Evolutionary conservation across 2,797 vertebrate genomes (phyloP), one percentile per base, ranked within the genome.

Genomic region (Poecilia wingei): DNA sequence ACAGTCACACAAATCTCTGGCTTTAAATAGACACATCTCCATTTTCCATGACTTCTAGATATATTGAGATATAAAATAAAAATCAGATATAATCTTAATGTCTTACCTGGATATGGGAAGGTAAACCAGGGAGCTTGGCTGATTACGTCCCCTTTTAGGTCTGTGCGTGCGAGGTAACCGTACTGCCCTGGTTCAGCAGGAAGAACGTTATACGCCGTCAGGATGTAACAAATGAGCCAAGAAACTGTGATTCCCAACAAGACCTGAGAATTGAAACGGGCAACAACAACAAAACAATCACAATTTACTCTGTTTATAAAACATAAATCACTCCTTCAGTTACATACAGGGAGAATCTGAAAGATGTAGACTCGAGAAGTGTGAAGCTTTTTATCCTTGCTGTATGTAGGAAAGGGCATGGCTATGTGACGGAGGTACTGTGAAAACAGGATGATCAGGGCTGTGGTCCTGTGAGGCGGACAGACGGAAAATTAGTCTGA

Each of bases 321-420:
- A 76, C 46, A 14, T 1, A 72, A 2, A 28, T 7, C 25, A 45
- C 39, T 25, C 43, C 39, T 41, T 13, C 25, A 45, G 68, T 31
- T 81, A 92, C 97, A 0, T 95, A 99, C 98, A 13, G 98, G 98
- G 73, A 99, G 97, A 90, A 99, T 97, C 95, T 99, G 98, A 91
- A 99, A 99, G 87, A 98, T 31, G 82, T 97, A 94, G 70, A 97
- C 79, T 16, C 88, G 95, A 57, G 95, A 93, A 74, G 93, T 88
- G 85, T 95, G 95, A 39, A 96, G 94, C 78, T 96, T 97, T 91
- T 95, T 96, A 75, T 88, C 84, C 88, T 91, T 95, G 90, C 87
- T 96, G 81, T 96, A 99, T 10, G 91, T 79, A 0, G 97, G 98
- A 84, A 98, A 78, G 0, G 95, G 97, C 61, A 99, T 85, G 0